These are phyloP conservation scores for Schizopygopsis pylzovi DNA, from an alignment of 2,797 vertebrate genomes.

Conservation along the genomic window DNA sequence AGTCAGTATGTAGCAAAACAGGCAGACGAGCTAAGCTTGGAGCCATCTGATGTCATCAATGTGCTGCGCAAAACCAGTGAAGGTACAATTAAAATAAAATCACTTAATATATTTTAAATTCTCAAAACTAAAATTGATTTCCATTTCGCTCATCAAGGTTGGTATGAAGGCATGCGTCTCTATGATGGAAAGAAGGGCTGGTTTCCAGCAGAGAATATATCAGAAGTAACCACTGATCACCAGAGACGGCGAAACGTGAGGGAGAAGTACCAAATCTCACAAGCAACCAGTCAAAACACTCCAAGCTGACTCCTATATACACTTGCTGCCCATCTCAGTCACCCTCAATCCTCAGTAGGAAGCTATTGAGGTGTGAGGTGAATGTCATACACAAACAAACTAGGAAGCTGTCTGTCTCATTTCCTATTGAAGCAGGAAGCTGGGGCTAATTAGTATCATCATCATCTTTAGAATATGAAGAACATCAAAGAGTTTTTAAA, in stretches of 20 bases:
- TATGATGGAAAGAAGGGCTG: slow-evolving; percentile 85
- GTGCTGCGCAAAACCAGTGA: slow-evolving; percentile 85
- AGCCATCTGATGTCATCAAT: slow-evolving; percentile 82
- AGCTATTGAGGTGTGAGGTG: no score
- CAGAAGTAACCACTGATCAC: slow-evolving; percentile 91
- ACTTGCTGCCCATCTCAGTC: background rate
- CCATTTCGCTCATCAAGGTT: slow-evolving; percentile 71
- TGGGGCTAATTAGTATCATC: background rate
- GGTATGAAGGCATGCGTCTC: slow-evolving; percentile 84
- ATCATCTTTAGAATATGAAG: background rate
- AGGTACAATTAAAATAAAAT: slow-evolving; percentile 68
- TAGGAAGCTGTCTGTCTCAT: background rate
- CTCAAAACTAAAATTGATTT: background rate
- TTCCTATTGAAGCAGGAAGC: background rate
- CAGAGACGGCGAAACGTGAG: slow-evolving; percentile 85
- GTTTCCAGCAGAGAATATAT: slow-evolving; percentile 81
- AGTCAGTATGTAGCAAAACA: slow-evolving; percentile 81
- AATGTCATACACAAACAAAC: background rate
- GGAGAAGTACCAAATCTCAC: slow-evolving; percentile 84
- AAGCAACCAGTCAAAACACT: slow-evolving; percentile 68
- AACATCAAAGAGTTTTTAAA: background rate
- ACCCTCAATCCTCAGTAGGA: no score
- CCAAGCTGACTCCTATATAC: background rate
- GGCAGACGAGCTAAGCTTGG: slow-evolving; percentile 82
- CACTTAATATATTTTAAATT: background rate